A percentile compares a stretch with the other conserved stretches of the same genome.
Conservation (phyloP, 2,888 invertebrate species). For the Melanchra persicariae region DNA sequence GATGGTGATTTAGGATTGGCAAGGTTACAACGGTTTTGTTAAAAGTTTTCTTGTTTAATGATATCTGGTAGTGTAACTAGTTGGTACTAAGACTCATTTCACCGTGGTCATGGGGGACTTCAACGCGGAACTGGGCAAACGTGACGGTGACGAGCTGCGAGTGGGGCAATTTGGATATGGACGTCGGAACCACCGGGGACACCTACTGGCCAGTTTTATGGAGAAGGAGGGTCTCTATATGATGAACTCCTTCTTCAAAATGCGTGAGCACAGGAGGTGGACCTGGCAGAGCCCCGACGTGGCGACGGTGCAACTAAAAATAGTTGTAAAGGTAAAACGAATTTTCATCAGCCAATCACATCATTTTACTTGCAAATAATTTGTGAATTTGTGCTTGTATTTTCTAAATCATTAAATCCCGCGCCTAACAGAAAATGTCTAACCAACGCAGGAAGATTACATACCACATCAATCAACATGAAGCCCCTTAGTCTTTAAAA, state of each 20-base stretch:
- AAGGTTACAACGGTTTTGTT: constrained; percentile 15
- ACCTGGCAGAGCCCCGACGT: too few relatives aligned
- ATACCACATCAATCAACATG: constrained; percentile 36
- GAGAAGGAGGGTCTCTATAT: too few relatives aligned
- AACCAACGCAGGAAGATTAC: background rate
- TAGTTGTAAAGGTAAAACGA: background rate
- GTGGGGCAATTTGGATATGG: too few relatives aligned
- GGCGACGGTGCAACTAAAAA: too few relatives aligned
- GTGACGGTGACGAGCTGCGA: too few relatives aligned
- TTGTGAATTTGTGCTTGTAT: background rate
- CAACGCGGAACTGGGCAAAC: too few relatives aligned
- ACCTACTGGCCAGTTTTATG: too few relatives aligned
- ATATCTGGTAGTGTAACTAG: background rate
- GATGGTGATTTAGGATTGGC: constrained; percentile 38
- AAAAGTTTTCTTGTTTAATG: background rate
- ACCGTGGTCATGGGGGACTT: too few relatives aligned
- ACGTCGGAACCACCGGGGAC: too few relatives aligned
- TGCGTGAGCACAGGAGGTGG: too few relatives aligned
- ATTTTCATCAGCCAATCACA: background rate
- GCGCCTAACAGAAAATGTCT: background rate
- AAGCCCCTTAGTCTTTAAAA: constrained; percentile 29
- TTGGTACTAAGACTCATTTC: too few relatives aligned
- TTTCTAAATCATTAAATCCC: background rate
- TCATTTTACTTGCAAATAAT: background rate
- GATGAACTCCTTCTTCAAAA: too few relatives aligned